Percentiles rank a stretch among this genome's conserved stretches.
Evolutionary conservation across 23 tunicate genomes (phyloP).

Genomic region (Ascidia mentula): DNA sequence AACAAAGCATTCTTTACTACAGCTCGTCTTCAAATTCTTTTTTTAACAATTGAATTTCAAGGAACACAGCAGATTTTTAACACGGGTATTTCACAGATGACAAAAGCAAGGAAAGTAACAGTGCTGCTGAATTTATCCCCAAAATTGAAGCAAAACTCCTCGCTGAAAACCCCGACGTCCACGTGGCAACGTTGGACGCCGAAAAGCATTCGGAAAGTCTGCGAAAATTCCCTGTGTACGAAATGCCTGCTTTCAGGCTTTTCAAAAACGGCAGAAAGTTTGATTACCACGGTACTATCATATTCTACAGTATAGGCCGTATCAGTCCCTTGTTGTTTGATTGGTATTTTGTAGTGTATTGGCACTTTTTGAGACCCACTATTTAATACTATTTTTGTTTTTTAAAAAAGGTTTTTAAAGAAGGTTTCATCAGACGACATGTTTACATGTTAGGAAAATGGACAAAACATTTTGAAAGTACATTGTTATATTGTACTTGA

Average conservation of each 20-base stretch:
- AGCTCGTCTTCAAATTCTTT: no score
- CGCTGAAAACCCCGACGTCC: constrained; percentile 21
- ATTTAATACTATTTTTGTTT: no score
- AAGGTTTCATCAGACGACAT: no score
- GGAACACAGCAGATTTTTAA: background rate
- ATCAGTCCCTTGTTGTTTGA: no score
- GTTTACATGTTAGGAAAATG: no score
- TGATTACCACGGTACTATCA: constrained; percentile 64
- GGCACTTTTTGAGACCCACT: no score
- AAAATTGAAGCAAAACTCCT: constrained; percentile 28
- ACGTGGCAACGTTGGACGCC: constrained; percentile 32
- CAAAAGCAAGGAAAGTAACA: constrained; percentile 40
- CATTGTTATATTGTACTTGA: background rate
- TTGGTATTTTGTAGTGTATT: no score
- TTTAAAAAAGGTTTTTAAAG: no score
- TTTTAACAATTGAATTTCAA: no score
- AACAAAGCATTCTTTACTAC: no score
- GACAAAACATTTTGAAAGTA: no score
- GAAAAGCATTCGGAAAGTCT: constrained; percentile 31
- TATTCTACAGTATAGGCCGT: no score
- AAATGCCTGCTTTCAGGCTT: constrained; percentile 42
- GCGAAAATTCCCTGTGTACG: constrained; percentile 30
- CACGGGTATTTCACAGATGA: constrained; percentile 51
- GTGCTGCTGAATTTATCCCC: constrained; percentile 10
- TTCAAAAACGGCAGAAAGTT: constrained; percentile 58